Evolutionary conservation across 2,797 vertebrate species (phyloP), one percentile per base, ranked within the genome.

Genomic region (Rachycentron canadum): DNA sequence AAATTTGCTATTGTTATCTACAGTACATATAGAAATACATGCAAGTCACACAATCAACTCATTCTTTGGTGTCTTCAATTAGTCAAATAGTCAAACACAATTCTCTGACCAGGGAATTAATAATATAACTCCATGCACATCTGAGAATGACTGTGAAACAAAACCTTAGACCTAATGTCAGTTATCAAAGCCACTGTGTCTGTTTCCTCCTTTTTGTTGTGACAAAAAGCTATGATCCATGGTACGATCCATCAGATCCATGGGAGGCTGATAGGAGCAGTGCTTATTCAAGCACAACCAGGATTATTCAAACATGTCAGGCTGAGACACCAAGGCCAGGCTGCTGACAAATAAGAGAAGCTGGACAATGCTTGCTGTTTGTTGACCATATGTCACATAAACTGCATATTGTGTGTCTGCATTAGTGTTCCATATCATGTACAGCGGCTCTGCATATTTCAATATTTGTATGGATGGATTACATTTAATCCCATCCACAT

Each of bases 291-390:
- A 91, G 87, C 89, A 79, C 81, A 85, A 76, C 78, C 64, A 13
- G 77, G 83, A 88, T 90, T 89, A 91, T 89, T 91, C 84, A 91
- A 82, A 92, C 86, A 86, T 72, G 84, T 89, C 91, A 84, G 53
- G 13, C 67, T 36, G 57, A 83, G 82, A 87, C 86, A 87, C 86
- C 84, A 89, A 89, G 86, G 91, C 89, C 84, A 65, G 53, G 62
- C 79, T 50, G 82, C 81, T 90, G 90, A 91, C 85, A 91, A 87
- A 92, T 86, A 93, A 81, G 68, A 85, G 67, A 73, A 72, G 71
- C 68, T 30, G 43, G 55, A 65, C 69, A 79, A 41, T 19, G 40
- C 58, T 76, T 25, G 60, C 47, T 77, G 57, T 83, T 86, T 91
- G 72, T 87, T 85, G 76, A 83, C 82, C 73, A 52, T 77, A 52